Evolutionary conservation across 1,140 invertebrate genomes (phyloP).

Genomic region (Macrobrachium nipponense): DNA sequence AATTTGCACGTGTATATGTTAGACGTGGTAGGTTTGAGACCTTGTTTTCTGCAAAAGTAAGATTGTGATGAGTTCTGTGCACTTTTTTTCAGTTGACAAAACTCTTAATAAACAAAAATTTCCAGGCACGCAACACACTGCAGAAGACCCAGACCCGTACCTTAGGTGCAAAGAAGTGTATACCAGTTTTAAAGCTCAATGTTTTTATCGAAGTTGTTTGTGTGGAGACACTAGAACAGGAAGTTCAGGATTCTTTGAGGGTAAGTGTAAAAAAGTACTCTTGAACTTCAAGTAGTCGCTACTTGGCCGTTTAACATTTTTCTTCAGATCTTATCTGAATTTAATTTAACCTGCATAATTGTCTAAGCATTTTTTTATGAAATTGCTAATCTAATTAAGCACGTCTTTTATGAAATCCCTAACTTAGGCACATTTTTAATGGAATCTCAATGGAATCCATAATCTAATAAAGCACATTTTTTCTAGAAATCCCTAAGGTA

Average conservation of each 20-base stretch:
- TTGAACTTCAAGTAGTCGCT: no score
- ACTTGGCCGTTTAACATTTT: no score
- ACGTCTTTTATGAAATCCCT: no score
- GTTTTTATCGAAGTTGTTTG: slow-evolving; percentile 29
- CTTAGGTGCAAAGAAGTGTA: slow-evolving; percentile 20
- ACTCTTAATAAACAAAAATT: background rate
- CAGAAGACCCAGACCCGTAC: background rate
- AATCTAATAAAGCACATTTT: no score
- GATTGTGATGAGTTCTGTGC: background rate
- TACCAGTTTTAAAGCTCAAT: background rate
- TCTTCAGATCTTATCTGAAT: no score
- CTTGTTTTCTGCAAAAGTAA: background rate
- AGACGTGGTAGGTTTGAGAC: background rate
- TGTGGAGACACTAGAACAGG: background rate
- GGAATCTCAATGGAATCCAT: no score
- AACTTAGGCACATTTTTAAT: no score
- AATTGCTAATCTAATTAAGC: no score
- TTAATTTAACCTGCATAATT: no score
- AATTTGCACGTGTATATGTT: slow-evolving; percentile 11
- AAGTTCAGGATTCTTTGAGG: background rate
- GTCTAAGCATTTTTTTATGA: no score
- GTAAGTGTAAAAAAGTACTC: background rate
- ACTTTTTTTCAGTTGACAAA: background rate
- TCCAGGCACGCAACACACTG: background rate
- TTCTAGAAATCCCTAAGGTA: no score